Base-by-base conservation (phyloP, 2,888 invertebrate species). In the Lingula anatina region DNA sequence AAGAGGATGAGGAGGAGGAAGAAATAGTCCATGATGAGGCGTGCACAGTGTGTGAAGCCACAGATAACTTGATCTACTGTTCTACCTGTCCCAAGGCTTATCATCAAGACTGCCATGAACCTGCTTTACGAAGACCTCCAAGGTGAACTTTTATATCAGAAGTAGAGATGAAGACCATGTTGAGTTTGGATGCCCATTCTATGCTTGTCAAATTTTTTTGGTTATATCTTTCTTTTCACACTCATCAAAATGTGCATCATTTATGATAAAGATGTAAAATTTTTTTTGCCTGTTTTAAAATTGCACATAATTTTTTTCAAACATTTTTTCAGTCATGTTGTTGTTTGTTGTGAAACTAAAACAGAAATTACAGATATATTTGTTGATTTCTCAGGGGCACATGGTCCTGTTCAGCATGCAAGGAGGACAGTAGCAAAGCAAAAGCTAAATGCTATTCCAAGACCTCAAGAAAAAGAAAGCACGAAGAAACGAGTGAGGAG, bases 51-150 rank as follows among this genome's bases (percentile, higher is more conserved):
- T 74, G 73, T 62, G 68, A 66, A 12, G 73, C 69, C 2, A 68
- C 68, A 35, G 71, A 70, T 37, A 64, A 62, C 25, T 61, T 77
- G 2, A 62, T 74, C 21, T 44, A 55, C 31, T 77, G 77, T 62
- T 59, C 65, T 27, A 62, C 68, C 36, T 77, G 77, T 60, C 68
- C 70, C 2, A 56, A 59, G 7, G 66, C 64, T n/a, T 77, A 68
- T 58, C 77, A 77, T 49, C 46, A 66, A n/a, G 69, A 72, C 46
- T 77, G 77, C 57, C 76, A 76, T 48, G 67, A 74, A 23, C 77
- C 77, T 4, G 72, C 74, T 1, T 59, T 75, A 3, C 42, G 73
- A 35, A 62, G 66, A 49, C 60, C 64, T 39, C 73, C 75, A 31
- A 70, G 75, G 72, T 74, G 39, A 12, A 50, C 42, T n/a, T n/a